Evolutionary conservation across 2,113 vertebrate species (phyloP), one percentile per base, ranked within the genome.

Genomic region (Lota lota): DNA sequence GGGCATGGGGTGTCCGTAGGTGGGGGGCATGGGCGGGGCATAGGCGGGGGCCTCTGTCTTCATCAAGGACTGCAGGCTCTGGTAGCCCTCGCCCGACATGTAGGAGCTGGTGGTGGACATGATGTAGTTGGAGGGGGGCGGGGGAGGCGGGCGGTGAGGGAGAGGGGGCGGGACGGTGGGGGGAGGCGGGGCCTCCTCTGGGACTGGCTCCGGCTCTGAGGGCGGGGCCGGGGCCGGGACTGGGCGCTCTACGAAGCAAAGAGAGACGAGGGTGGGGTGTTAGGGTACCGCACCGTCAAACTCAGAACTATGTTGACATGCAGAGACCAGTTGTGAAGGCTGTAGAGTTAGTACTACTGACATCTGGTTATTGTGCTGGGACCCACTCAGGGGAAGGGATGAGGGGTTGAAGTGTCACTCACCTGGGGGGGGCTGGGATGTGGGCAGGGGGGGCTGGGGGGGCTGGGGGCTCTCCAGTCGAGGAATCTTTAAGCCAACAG

Each of bases 1-100:
- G 0, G 94, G 93, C n/a, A 98, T 90, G 0, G 94, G 95, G 0
- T 94, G 95, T 15, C 92, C 94, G 0, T 98, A 97, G 59, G 86
- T 88, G 0, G 96, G 97, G 0, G 95, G 96, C 81, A 98, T 88
- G 69, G 91, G 90, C 7, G 93, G 53, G 18, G 53, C 92, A 0
- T 98, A 97, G 22, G 97, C 85, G 50, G 96, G 95, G 20, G 88
- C 94, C 76, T 97, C 95, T 0, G 96, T 97, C 90, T 98, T 99
- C 96, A 99, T 98, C 94, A 99, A 92, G 15, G 96, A 98, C 90
- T 99, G 97, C 28, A 98, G 91, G 78, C 91, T 98, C 79, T 99
- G 96, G 82, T 88, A 98, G 36, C 96, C 96, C 80, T 98, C 97
- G 0, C 96, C 95, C 0, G 96, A 99, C 97, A 99, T 98, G 71